Evolutionary conservation across 2,797 vertebrate species (phyloP), one percentile per base, ranked within the genome.

Genomic region (Parauchenoglanis punctatus): DNA sequence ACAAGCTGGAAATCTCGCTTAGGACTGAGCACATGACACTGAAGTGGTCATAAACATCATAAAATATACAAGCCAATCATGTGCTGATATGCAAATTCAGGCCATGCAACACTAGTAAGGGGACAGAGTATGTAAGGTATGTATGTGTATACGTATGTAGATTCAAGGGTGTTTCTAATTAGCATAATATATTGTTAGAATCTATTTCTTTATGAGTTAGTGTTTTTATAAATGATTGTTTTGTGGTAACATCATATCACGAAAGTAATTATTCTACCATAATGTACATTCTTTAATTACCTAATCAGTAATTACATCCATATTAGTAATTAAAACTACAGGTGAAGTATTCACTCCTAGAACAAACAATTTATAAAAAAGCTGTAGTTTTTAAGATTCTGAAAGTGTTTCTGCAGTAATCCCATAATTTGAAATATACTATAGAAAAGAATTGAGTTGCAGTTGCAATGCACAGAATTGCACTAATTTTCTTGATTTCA

Each of bases 51-150:
- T 75, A n/a, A 40, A 40, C 25, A 17, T 52, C 73, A 52, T 52
- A 75, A 73, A 46, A 12, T 25, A 25, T 73, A 49, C 1, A 23
- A 46, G 35, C 44, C 70, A 73, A 73, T 73, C 73, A 75, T 75
- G 73, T 13, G n/a, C 73, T n/a, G 23, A 75, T 75, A 75, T 75
- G 46, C 25, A 75, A 49, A 75, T 75, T n/a, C 23, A 70, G 67
- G 67, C 67, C 17, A 3, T 40, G 31, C 67, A 40, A 8, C 31
- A 70, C 31, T 40, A 70, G 31, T 40, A 20, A 40, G 2, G 31
- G 31, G 35, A 40, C 1, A 70, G 67, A 2, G 5, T 40, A 35
- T 35, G 15, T 35, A 31, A 35, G 28, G 65, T 17, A 35, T 18
- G 65, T 67, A 15, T 28, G 28, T 4, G 28, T 28, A 67, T 68